Base-by-base conservation (phyloP, 2,797 vertebrate genomes). In the Alauda arvensis region DNA sequence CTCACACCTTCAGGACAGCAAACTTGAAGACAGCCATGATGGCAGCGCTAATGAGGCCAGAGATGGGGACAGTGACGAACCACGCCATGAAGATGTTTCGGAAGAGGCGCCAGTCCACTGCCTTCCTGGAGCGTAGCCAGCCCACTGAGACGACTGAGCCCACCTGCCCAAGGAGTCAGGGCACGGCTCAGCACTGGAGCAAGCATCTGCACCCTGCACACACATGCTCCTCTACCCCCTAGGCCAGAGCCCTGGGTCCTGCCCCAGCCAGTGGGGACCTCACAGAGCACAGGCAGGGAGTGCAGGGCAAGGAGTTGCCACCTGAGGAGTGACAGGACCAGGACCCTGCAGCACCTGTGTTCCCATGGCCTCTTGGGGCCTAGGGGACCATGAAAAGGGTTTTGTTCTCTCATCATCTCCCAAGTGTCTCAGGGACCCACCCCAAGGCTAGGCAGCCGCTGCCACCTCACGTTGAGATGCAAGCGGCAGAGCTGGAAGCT, bases 61-160 rank as follows among this genome's bases (percentile, higher is more conserved):
- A 98, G 86, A 99, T 98, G 10, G 99, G 99, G 83, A 99, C 99
- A 0, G 99, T 99, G 68, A 99, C 99, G 9, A 99, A 99, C 99
- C 99, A 99, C 60, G 99, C 99, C 95, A 99, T 97, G 92, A 99
- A 99, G 94, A 99, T 99, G 94, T 99, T 99, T 65, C 98, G 98
- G 95, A 99, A 99, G 63, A 99, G 97, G 53, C 92, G 97, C 99
- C 99, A 99, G 94, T 99, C 99, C 18, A 99, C 99, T 0, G 99
- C 98, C 86, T 99, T 99, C 95, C 96, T 98, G 90, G 99, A 99
- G 74, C 99, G 98, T 77, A 99, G 97, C 99, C 99, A 99, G 61
- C 99, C 99, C 43, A 99, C 99, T 0, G 99, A 98, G 14, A 99
- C 99, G 68, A 99, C 99, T 0, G 99, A 99, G 61, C 99, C 99